A percentile compares a stretch with the other conserved stretches of the same genome.
Evolutionary conservation across 2,888 invertebrate genomes (phyloP).

Genomic region (Gordius sp.): DNA sequence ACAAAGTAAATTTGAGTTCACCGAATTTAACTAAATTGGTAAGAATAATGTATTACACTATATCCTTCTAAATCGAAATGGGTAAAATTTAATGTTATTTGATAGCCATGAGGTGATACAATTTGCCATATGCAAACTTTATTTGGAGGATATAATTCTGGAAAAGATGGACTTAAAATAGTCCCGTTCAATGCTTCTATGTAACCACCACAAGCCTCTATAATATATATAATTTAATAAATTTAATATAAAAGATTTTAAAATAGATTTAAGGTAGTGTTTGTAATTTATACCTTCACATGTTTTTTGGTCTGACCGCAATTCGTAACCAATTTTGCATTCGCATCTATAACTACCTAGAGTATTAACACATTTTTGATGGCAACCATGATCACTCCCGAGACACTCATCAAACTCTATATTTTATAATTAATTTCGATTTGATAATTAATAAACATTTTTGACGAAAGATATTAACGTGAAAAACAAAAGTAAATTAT

Average conservation of each 20-base stretch:
- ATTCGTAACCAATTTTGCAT: conserved; percentile 73
- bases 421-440: too few relatives aligned
- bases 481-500: too few relatives aligned
- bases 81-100: conserved; percentile 82
- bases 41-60: conserved; percentile 42
- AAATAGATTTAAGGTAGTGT: too few relatives aligned
- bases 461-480: too few relatives aligned
- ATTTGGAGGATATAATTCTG: conserved; percentile 66
- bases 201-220: conserved; percentile 84
- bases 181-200: conserved; percentile 65
- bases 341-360: conserved; percentile 57
- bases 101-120: conserved; percentile 61
- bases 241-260: too few relatives aligned
- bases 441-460: too few relatives aligned
- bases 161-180: conserved; percentile 78
- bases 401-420: conserved; percentile 76
- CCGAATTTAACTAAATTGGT: too few relatives aligned
- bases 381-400: conserved; percentile 63
- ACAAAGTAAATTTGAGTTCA: too few relatives aligned
- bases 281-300: conserved; percentile 98
- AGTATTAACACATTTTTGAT: conserved; percentile 82
- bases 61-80: conserved; percentile 91
- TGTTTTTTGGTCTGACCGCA: conserved; percentile 82
- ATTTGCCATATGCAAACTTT: conserved; percentile 97
- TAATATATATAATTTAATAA: conserved; percentile 20